Conservation (phyloP, 2,113 vertebrate genomes). For the Hippocampus comes region DNA sequence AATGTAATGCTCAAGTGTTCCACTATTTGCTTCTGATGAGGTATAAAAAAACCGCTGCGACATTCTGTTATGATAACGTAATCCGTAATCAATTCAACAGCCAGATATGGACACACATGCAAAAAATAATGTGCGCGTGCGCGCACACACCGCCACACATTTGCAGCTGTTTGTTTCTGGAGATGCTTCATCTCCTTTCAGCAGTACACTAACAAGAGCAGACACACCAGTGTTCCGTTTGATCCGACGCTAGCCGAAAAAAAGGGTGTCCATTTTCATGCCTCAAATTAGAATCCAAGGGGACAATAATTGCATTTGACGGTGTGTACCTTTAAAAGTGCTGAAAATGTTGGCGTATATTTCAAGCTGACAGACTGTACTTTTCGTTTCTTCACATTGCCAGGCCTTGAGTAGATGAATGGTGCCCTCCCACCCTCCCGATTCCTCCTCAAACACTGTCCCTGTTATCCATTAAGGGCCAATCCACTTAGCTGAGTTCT, state of each 20-base stretch:
- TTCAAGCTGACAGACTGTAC: background rate
- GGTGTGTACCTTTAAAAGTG: background rate
- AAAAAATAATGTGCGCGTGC: background rate
- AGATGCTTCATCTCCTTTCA: background rate
- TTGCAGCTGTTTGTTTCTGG: background rate
- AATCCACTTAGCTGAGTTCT: conserved; percentile 56
- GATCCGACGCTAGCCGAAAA: background rate
- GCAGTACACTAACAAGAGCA: background rate
- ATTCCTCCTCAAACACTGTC: conserved; percentile 22
- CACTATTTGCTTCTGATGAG: background rate
- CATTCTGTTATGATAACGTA: background rate
- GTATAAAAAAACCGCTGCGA: background rate
- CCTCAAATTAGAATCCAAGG: background rate
- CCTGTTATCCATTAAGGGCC: conserved; percentile 38
- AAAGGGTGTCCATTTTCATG: background rate
- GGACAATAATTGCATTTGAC: background rate
- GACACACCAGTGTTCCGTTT: background rate
- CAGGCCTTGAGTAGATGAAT: background rate
- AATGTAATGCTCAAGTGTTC: background rate
- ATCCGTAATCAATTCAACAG: background rate
- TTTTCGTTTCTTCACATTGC: background rate
- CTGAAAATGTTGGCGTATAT: background rate
- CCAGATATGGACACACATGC: background rate
- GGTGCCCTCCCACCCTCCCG: background rate
- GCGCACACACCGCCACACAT: background rate